Base-by-base conservation (phyloP, 2,797 vertebrate species). In the Setipinna tenuifilis region DNA sequence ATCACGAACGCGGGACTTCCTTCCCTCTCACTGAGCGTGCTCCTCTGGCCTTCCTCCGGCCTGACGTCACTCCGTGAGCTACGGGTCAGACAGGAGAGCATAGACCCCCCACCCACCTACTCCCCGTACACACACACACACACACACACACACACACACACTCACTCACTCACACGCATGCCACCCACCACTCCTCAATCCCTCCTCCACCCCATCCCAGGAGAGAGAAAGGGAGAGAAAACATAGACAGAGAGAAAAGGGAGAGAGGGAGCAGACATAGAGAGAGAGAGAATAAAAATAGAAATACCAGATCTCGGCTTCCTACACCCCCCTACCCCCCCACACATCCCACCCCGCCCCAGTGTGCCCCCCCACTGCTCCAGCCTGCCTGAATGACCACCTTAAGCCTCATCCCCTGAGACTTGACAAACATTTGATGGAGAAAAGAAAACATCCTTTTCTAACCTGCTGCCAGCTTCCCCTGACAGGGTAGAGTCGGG, bases 401-500 rank as follows among this genome's bases (percentile, higher is more conserved):
- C 71, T 78, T 62, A 21, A 14, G 50, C 83, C 65, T 62, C 65
- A 89, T 87, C 90, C 91, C 88, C 88, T 31, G 90, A 86, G 88
- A 91, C 87, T 87, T 85, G 90, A 94, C 89, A 92, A 94, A 93
- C 90, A 90, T 89, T 87, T 92, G 90, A 90, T 90, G 90, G 90
- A 90, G 90, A 90, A 94, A 95, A 90, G 90, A 94, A 93, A 95
- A 94, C 93, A 94, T 95, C 93, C 93, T 94, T 91, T 91, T 83
- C 84, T 31, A 41, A 88, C 87, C 90, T 89, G 90, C 90, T 90
- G 92, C 92, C 94, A 93, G 91, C 87, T 93, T 95, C 92, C 92
- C 93, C 87, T 85, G 83, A 82, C 92, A 92, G 93, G 92, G 89
- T 92, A 88, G 87, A 90, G 82, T 85, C 87, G 85, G 87, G 86